phyloP scores from a whole-genome alignment of 1,140 invertebrate genomes.

The Phthorimaea operculella region DNA sequence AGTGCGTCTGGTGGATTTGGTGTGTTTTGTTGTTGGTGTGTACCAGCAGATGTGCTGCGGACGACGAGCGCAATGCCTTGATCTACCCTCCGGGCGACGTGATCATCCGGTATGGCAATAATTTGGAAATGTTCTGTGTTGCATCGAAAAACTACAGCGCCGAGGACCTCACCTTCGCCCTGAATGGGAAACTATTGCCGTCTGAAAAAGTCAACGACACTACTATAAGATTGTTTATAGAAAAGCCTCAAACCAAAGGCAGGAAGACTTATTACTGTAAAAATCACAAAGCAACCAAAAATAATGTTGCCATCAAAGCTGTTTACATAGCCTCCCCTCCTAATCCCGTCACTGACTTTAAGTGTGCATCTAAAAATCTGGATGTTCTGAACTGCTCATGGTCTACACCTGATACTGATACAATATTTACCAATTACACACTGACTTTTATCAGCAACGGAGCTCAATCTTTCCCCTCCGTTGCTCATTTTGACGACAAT shows the following conservation, averaged over 20 bases:
- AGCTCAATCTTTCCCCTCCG: slow-evolving; percentile 32
- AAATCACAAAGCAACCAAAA: slow-evolving; percentile 35
- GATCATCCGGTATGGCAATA: slow-evolving; percentile 36
- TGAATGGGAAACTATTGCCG: slow-evolving; percentile 19
- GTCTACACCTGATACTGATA: slow-evolving; percentile 65
- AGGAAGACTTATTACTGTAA: slow-evolving; percentile 38
- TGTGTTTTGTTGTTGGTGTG: slow-evolving; percentile 20
- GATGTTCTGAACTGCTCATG: slow-evolving; percentile 75
- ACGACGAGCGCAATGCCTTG: slow-evolving; percentile 14
- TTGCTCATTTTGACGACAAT: slow-evolving; percentile 44
- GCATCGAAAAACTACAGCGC: slow-evolving; percentile 34
- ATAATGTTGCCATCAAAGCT: slow-evolving; percentile 30
- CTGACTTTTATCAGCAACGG: slow-evolving; percentile 65
- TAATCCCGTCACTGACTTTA: slow-evolving; percentile 70
- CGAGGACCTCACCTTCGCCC: slow-evolving; percentile 36
- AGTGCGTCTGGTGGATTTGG: slow-evolving; percentile 47
- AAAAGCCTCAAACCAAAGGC: slow-evolving; percentile 32
- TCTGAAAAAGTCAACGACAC: slow-evolving; percentile 43
- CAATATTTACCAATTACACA: slow-evolving; percentile 68
- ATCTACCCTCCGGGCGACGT: slow-evolving; percentile 35
- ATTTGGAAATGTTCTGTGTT: slow-evolving; percentile 49
- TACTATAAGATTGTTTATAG: slow-evolving; percentile 39
- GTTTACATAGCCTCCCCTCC: slow-evolving; percentile 59
- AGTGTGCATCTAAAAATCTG: slow-evolving; percentile 75
- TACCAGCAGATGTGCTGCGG: background rate